Percentiles rank a stretch among this genome's conserved stretches.
Conservation (phyloP, 2,113 vertebrate species). For the Eretmochelys imbricata region DNA sequence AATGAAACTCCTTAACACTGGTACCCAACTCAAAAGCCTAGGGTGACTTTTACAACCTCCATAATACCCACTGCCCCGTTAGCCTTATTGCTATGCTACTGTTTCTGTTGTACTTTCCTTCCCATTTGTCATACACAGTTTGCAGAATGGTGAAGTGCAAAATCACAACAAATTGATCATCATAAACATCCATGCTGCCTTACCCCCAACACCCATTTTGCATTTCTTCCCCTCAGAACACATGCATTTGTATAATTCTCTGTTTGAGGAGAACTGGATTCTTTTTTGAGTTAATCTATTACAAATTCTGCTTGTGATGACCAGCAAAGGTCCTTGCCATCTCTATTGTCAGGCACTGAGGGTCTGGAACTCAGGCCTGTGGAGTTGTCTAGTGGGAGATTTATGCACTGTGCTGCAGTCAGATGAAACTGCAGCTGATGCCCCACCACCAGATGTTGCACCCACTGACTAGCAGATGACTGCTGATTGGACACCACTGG, state of each 20-base stretch:
- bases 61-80: background rate
- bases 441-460: background rate
- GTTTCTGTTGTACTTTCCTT: background rate
- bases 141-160: background rate
- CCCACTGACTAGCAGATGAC: background rate
- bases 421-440: background rate
- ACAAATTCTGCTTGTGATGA: background rate
- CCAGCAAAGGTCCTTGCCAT: background rate
- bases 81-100: background rate
- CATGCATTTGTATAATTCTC: background rate
- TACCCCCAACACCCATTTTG: background rate
- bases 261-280: background rate
- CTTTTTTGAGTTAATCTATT: background rate
- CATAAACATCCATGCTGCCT: background rate
- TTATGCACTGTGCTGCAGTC: background rate
- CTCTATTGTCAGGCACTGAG: background rate
- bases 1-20: background rate
- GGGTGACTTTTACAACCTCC: background rate
- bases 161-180: background rate
- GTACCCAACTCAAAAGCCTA: background rate
- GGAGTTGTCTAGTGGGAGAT: background rate
- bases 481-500: background rate
- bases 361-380: background rate
- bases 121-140: background rate
- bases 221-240: background rate